Conservation (phyloP, 2,797 vertebrate genomes). For the Pseudochaenichthys georgianus region DNA sequence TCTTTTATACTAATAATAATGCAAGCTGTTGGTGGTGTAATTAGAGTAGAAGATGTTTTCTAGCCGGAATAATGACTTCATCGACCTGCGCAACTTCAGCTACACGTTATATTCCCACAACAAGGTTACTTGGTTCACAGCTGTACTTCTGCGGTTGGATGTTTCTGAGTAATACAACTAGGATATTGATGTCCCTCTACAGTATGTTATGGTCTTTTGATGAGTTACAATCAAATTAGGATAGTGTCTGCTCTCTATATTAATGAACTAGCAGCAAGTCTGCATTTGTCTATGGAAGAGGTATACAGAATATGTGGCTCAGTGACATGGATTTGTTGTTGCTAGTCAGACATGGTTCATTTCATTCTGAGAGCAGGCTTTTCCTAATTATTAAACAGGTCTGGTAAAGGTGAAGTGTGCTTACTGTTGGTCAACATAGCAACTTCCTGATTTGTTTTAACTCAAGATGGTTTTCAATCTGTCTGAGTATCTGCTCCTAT, state of each 20-base stretch:
- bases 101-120: not conserved
- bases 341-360: not conserved
- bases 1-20: not conserved
- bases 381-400: not conserved
- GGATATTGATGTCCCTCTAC: not conserved
- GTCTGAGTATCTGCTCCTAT: not conserved
- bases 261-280: not conserved
- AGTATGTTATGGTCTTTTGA: not conserved
- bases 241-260: not conserved
- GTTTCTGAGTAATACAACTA: not conserved
- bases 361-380: not conserved
- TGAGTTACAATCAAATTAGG: not conserved
- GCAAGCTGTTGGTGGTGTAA: not conserved
- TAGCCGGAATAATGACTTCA: conserved; percentile 4
- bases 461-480: not conserved
- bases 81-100: not conserved
- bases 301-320: not conserved
- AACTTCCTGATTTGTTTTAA: not conserved
- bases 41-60: conserved; percentile 1
- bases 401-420: not conserved
- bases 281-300: not conserved
- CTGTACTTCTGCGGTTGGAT: not conserved
- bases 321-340: not conserved
- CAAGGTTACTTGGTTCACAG: not conserved
- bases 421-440: not conserved